Evolutionary conservation across 1,140 invertebrate genomes (phyloP), one percentile per base, ranked within the genome.

Genomic region (Elymnias hypermnestra): DNA sequence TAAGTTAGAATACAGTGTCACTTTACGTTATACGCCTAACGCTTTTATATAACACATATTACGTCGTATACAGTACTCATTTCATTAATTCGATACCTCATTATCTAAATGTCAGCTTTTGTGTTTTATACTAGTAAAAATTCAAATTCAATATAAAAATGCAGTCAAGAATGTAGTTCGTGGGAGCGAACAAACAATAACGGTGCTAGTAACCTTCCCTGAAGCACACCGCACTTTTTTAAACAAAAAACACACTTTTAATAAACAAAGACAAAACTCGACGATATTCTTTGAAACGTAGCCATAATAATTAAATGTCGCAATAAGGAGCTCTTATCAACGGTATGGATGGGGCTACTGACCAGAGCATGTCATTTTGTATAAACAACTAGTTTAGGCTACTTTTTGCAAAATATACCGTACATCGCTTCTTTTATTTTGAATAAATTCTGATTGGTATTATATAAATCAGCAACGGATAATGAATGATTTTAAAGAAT

Each of bases 231-330:
- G 8, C 3, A 26, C 25, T 3, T 3, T 36, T 6, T n/a, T n/a
- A 13, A 18, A 25, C 17, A 31, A 36, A 5, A 43, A 43, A 8
- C 15, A 13, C 21, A 21, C 18, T 52, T 68, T 47, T 51, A 52
- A 43, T 47, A 46, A 72, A 75, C 70, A 73, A 72, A 71, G 58
- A 44, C 35, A 38, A 45, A 38, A 52, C 52, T 44, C 47, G 53
- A 41, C 56, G 51, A 53, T 62, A 46, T 72, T 70, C 61, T 61
- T 58, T 68, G 61, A 67, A 72, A 64, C 61, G 48, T 64, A 61
- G 53, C 61, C 58, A 77, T 76, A 73, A 77, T 81, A 72, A 82
- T 82, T 78, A 78, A 73, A 70, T 72, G 71, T 75, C 57, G 63
- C 71, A 71, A 72, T 72, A 63, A 67, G 57, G 41, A 58, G 54